These are phyloP conservation scores for Scaptomyza parva DNA, from an alignment of 2,888 invertebrate genomes.

Conservation along the genomic window DNA sequence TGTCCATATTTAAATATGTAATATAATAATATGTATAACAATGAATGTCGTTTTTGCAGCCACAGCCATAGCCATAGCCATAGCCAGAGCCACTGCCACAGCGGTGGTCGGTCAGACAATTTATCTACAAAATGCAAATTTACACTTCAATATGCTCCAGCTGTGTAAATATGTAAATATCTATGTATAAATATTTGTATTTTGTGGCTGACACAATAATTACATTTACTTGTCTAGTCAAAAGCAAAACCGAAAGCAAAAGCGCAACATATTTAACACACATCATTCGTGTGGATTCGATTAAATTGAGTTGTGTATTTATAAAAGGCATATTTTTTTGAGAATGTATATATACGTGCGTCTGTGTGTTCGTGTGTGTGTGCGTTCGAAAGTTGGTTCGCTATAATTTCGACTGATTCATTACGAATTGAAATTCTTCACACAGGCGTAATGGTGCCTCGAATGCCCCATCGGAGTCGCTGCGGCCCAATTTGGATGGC, in stretches of 20 bases:
- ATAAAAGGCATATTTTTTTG: constrained; percentile 19
- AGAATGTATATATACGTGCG: background rate
- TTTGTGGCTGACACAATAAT: constrained; percentile 58
- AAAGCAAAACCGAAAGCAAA: constrained; percentile 12
- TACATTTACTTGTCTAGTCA: constrained; percentile 40
- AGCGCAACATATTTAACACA: constrained; percentile 55
- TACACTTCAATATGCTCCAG: constrained; percentile 44
- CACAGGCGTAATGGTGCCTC: constrained; percentile 90
- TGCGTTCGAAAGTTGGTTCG: background rate
- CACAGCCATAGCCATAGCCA: constrained; percentile 10
- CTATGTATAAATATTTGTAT: constrained; percentile 43
- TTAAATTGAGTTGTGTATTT: constrained; percentile 30
- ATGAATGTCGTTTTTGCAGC: constrained; percentile 14
- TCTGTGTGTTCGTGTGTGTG: background rate
- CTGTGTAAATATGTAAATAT: constrained; percentile 28
- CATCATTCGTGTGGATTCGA: constrained; percentile 31
- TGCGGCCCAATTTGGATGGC: constrained; percentile 84
- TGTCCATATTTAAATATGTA: constrained; percentile 48
- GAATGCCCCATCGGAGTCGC: constrained; percentile 85
- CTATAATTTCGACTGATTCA: constrained; percentile 12
- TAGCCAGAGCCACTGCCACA: constrained; percentile 11
- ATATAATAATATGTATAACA: constrained; percentile 34
- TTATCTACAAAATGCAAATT: constrained; percentile 47
- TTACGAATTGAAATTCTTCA: constrained; percentile 42
- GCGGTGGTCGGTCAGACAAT: constrained; percentile 12